These are phyloP conservation scores for Xyrichtys novacula DNA, from an alignment of 2,797 vertebrate genomes.

Conservation along the genomic window DNA sequence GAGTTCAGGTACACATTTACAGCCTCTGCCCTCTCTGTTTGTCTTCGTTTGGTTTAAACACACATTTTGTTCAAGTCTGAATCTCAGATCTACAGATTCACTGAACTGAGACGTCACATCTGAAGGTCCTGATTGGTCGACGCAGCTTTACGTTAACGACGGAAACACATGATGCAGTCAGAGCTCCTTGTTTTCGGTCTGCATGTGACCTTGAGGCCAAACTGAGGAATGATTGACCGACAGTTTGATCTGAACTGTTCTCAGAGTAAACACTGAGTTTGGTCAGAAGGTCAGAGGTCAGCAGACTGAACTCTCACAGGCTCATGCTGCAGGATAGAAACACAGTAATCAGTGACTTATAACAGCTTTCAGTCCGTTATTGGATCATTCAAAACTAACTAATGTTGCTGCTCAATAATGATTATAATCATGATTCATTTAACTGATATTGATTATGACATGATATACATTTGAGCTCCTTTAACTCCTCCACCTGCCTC, in stretches of 20 bases:
- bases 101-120: neutral
- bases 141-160: neutral
- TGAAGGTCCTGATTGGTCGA: conserved; percentile 8
- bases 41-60: neutral
- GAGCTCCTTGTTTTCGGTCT: conserved; percentile 14
- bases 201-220: conserved; percentile 28
- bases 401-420: too few relatives aligned
- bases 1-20: conserved; percentile 3
- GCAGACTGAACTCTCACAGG: neutral
- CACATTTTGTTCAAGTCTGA: conserved; percentile 2
- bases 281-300: neutral
- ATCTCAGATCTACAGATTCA: conserved; percentile 8
- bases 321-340: too few relatives aligned
- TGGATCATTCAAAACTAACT: too few relatives aligned
- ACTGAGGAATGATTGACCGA: conserved; percentile 64
- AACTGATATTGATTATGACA: too few relatives aligned
- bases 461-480: too few relatives aligned
- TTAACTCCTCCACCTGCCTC: too few relatives aligned
- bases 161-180: conserved; percentile 20
- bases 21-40: neutral
- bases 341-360: too few relatives aligned
- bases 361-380: too few relatives aligned
- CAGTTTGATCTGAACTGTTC: conserved; percentile 13
- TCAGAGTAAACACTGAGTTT: conserved; percentile 23
- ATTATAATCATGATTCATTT: too few relatives aligned